Evolutionary conservation across 1,140 invertebrate species (phyloP).

Genomic region (Pectinophora gossypiella): DNA sequence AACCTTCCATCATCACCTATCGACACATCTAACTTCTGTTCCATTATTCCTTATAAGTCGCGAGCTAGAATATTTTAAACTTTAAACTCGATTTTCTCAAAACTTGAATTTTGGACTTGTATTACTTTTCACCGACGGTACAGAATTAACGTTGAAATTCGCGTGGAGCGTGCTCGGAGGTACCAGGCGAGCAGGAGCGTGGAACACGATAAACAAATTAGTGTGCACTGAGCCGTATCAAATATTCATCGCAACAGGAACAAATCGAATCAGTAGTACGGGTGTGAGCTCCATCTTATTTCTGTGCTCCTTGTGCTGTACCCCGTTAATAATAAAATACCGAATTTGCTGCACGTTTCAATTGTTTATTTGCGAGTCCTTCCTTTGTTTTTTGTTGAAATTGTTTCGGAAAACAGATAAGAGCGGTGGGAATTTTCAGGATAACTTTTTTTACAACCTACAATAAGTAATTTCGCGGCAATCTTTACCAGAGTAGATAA

Average conservation of each 20-base stretch:
- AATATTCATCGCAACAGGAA: slow-evolving; percentile 69
- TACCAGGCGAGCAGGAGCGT: slow-evolving; percentile 47
- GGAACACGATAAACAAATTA: slow-evolving; percentile 73
- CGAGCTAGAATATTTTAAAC: no score
- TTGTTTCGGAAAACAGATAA: no score
- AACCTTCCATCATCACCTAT: no score
- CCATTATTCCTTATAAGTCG: no score
- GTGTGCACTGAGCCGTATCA: slow-evolving; percentile 68
- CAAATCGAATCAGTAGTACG: slow-evolving; percentile 64
- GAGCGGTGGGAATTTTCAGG: no score
- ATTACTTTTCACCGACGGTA: no score
- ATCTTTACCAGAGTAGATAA: no score
- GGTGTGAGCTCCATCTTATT: slow-evolving; percentile 52
- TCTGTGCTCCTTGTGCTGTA: background rate
- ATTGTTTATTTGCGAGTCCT: slow-evolving; percentile 12
- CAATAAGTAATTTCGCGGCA: no score
- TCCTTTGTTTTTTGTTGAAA: slow-evolving; percentile 10
- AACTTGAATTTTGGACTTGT: no score
- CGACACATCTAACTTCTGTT: no score
- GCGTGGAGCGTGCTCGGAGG: slow-evolving; percentile 32
- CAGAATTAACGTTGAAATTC: slow-evolving; percentile 29
- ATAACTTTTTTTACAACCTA: no score
- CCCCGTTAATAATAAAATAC: slow-evolving; percentile 9
- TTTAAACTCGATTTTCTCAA: no score
- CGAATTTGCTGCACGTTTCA: slow-evolving; percentile 10